A percentile compares a stretch with the other conserved stretches of the same genome.
Conservation (phyloP, 2,797 vertebrate species). For the Falco concolor region DNA sequence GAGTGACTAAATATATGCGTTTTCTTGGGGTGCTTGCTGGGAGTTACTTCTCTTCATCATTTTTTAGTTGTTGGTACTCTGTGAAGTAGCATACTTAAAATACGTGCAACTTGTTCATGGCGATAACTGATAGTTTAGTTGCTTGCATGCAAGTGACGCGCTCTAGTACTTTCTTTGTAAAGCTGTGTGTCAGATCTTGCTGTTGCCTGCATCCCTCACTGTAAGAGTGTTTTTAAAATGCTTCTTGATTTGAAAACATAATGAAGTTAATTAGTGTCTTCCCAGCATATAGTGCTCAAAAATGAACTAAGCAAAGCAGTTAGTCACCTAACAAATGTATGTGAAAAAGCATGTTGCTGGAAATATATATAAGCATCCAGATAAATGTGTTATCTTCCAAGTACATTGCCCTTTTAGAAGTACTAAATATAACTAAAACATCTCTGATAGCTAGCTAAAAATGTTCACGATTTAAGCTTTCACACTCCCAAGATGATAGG, state of each 20-base stretch:
- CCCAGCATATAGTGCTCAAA: not conserved
- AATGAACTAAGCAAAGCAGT: not conserved
- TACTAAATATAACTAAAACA: constrained; percentile 23
- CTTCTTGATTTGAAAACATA: not conserved
- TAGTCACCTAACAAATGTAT: not conserved
- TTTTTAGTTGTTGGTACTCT: not conserved
- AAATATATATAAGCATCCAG: not conserved
- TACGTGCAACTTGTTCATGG: not conserved
- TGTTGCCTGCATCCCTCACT: not conserved
- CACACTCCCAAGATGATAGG: not conserved
- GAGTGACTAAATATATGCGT: not conserved
- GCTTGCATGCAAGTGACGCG: not conserved
- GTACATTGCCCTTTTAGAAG: constrained; percentile 21
- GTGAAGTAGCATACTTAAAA: not conserved
- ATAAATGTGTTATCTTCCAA: not conserved
- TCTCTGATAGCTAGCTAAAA: not conserved
- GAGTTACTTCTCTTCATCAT: not conserved
- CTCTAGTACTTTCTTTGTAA: not conserved
- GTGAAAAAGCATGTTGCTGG: not conserved
- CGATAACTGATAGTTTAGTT: not conserved
- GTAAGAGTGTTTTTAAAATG: not conserved
- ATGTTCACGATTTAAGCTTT: not conserved
- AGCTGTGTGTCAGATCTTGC: not conserved
- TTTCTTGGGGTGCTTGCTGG: not conserved
- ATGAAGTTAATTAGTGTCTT: not conserved